Conservation (phyloP, 2,113 vertebrate genomes). For the Dasyornis broadbenti region DNA sequence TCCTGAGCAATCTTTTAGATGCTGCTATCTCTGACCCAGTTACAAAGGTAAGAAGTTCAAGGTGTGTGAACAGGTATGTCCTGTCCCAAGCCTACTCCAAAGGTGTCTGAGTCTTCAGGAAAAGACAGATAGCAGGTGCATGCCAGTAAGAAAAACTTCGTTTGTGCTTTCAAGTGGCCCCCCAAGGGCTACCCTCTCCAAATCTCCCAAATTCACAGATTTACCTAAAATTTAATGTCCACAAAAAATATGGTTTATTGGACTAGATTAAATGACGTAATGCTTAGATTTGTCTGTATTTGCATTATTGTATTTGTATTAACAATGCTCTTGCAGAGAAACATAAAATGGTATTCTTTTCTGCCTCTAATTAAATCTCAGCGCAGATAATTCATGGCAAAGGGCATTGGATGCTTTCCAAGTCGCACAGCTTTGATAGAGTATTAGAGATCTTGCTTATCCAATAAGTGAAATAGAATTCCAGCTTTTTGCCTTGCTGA, state of each 20-base stretch:
- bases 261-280: neutral
- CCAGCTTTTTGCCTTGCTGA: neutral
- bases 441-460: neutral
- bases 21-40: neutral
- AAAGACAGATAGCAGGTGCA: neutral
- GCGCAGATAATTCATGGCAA: neutral
- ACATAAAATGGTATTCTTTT: neutral
- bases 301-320: neutral
- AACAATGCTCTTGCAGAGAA: neutral
- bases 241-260: conserved; percentile 46
- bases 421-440: neutral
- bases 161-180: neutral
- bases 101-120: neutral
- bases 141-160: rapidly evolving
- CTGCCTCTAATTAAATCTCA: neutral
- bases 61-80: neutral
- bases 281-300: no score
- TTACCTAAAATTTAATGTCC: neutral
- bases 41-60: neutral
- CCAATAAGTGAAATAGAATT: neutral
- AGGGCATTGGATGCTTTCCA: neutral
- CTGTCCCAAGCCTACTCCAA: neutral
- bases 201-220: neutral
- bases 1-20: neutral
- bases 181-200: neutral